Evolutionary conservation across 2,797 vertebrate species (phyloP), one percentile per base, ranked within the genome.

Genomic region (Tokudaia muenninki): DNA sequence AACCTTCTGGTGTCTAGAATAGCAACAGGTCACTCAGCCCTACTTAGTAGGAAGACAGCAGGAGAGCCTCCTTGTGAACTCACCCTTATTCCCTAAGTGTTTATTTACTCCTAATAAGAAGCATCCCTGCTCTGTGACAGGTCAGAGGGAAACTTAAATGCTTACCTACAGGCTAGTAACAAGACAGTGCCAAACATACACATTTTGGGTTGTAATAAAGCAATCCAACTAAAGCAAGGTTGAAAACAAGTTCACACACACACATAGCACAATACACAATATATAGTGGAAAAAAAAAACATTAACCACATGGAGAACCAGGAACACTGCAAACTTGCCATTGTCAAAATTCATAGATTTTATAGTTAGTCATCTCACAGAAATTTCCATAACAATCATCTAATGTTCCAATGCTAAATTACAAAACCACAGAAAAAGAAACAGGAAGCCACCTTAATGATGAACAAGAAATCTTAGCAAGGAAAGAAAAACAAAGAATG

Each of bases 201-300:
- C 41, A 14, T 16, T 24, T 65, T 44, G 4, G 3, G 10, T 70
- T 52, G 10, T 34, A 22, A 61, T 37, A 72, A 74, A 94, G n/a
- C 41, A 75, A 90, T 70, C 12, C 22, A 55, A 72, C 3, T 37
- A 26, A 82, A 84, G 75, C 1, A 65, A 41, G 44, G 19, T 52
- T 87, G 59, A n/a, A 78, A 70, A 50, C 31, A 92, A 77, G 80
- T 26, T 14, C 41, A 41, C 44, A 84, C 1, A 52, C 16, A 12
- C 2, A 47, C 21, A 78, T 57, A 50, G 26, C 19, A 41, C 44
- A n/a, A 91, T 11, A 77, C 2, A 89, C 9, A 86, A n/a, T 21
- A 26, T 84, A 29, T 13, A 80, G 47, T 86, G 70, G 72, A 31
- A 0, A 75, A 96, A 96, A 86, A 61, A 86, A 95, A 24, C 29